Evolutionary conservation across 1,140 invertebrate genomes (phyloP), one percentile per base, ranked within the genome.

Genomic region (Pogonomyrmex californicus): DNA sequence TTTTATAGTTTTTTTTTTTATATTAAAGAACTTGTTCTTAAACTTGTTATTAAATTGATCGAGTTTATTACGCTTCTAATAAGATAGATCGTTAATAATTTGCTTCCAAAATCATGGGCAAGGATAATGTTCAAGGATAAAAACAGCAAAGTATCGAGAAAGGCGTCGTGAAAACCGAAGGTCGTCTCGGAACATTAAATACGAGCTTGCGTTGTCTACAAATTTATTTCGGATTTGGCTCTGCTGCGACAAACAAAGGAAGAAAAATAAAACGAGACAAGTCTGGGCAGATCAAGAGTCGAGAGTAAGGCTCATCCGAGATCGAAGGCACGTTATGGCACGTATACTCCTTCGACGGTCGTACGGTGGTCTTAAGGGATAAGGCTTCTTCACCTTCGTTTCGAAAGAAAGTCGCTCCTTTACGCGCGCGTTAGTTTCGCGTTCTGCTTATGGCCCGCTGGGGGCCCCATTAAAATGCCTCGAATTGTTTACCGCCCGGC

Each of bases 381-480:
- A 89, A 91, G 60, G 73, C 86, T 58, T 77, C 58, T 30, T 77
- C 49, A n/a, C 86, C 75, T 90, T 88, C 87, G 63, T 79, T 82
- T 47, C 66, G 76, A 82, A 82, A 89, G 78, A 77, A 54, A 89
- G 79, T 23, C 70, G 54, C 54, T 41, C 12, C n/a, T 58, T 49
- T 76, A 86, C 73, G 66, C 17, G 77, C 66, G 77, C 86, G 86
- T 90, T 92, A 88, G 90, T 86, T 90, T 87, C 77, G 70, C 85
- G 89, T 86, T 87, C 86, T 88, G 51, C 91, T 91, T 91, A 92
- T 86, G 91, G 81, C 78, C 58, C 91, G 70, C 89, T 62, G 66
- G 91, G 89, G 91, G 87, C 87, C 54, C 81, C 91, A 92, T 92
- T 92, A 92, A 92, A 92, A 92, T 91, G 91, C 89, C 91, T 92